These are phyloP conservation scores for Phytoseiulus persimilis DNA, from an alignment of 2,888 invertebrate genomes.

Conservation along the genomic window DNA sequence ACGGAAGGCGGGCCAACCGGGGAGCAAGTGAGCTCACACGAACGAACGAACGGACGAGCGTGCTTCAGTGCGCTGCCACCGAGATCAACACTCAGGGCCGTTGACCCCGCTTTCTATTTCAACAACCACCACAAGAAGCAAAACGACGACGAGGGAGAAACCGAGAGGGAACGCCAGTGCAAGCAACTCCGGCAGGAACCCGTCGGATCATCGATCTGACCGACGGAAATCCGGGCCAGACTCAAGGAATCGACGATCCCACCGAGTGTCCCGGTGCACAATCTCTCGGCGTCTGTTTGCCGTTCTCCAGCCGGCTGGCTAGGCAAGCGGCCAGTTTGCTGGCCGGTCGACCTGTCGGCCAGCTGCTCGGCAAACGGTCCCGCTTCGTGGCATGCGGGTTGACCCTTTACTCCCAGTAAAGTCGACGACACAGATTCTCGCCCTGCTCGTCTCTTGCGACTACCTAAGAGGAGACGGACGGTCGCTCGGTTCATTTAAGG, in stretches of 20 bases:
- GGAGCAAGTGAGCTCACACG: not conserved
- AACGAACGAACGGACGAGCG: not conserved
- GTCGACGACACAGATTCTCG: not conserved
- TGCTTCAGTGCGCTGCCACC: not conserved
- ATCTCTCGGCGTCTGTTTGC: not conserved
- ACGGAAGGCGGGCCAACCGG: not conserved
- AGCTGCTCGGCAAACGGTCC: not conserved
- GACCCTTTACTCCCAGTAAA: slow-evolving; percentile 5
- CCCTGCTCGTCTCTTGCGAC: not conserved
- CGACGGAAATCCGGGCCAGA: not conserved
- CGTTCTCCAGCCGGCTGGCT: not conserved
- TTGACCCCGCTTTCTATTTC: slow-evolving; percentile 5
- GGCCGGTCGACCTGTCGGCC: not conserved
- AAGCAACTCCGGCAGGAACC: not conserved
- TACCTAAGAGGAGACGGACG: not conserved
- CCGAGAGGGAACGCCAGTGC: not conserved
- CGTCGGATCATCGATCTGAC: not conserved
- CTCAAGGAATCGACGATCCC: not conserved
- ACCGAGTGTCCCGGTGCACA: not conserved
- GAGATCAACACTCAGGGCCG: not conserved
- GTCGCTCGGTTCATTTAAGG: not conserved
- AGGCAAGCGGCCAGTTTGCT: not conserved
- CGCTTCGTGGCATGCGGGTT: not conserved
- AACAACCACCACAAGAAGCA: not conserved
- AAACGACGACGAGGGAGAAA: not conserved